Evolutionary conservation across 2,113 vertebrate genomes (phyloP).

Genomic region (Neomonachus schauinslandi): DNA sequence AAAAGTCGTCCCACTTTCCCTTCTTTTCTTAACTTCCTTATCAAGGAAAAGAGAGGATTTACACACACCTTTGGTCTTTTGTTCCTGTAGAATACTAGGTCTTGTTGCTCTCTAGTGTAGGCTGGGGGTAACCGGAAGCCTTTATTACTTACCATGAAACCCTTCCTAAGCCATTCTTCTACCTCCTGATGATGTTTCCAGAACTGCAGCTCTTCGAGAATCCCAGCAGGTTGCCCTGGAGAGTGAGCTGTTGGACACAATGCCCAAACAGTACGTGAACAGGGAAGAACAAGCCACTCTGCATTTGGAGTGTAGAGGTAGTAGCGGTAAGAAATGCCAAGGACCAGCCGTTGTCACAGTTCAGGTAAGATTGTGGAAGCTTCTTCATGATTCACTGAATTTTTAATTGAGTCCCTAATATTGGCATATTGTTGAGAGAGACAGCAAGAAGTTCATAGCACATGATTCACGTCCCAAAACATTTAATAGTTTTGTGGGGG

Average conservation of each 20-base stretch:
- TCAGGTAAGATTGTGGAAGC: slow-evolving; percentile 86
- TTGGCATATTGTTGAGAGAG: background rate
- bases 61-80: background rate
- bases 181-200: slow-evolving; percentile 77
- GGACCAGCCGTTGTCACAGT: slow-evolving; percentile 93
- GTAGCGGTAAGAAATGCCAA: slow-evolving; percentile 92
- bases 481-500: background rate
- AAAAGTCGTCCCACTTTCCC: background rate
- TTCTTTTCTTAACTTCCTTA: slow-evolving; percentile 36
- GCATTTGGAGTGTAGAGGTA: slow-evolving; percentile 93
- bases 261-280: slow-evolving; percentile 95
- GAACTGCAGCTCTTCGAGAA: slow-evolving; percentile 93
- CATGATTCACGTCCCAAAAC: background rate
- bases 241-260: slow-evolving; percentile 91
- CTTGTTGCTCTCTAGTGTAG: background rate
- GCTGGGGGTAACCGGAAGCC: background rate
- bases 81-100: background rate
- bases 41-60: background rate
- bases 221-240: slow-evolving; percentile 96
- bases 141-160: background rate
- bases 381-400: background rate
- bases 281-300: slow-evolving; percentile 94
- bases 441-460: background rate
- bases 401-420: background rate
- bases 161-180: background rate